A percentile compares a stretch with the other conserved stretches of the same genome.
Conservation (phyloP, 1,140 invertebrate genomes). For the Zaprionus vittiger region DNA sequence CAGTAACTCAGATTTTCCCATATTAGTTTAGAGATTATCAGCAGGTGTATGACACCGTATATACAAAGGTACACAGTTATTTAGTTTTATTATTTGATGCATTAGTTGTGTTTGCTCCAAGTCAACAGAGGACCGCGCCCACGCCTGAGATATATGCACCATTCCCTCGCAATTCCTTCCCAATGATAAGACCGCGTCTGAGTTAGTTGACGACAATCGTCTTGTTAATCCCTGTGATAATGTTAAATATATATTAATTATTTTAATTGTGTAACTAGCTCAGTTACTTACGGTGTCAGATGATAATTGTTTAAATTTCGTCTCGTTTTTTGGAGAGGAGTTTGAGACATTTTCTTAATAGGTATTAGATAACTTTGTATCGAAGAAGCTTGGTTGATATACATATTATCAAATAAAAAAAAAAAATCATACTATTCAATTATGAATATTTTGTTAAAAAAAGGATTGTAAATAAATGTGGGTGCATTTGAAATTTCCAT, state of each 20-base stretch:
- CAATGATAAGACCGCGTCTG: slow-evolving; percentile 14
- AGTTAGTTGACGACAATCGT: slow-evolving; percentile 1
- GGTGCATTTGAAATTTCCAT: not conserved
- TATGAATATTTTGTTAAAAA: no score
- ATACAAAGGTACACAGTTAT: not conserved
- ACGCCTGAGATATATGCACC: not conserved
- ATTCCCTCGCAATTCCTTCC: not conserved
- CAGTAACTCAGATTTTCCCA: slow-evolving; percentile 2
- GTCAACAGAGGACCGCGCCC: slow-evolving; percentile 14
- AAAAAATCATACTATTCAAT: no score
- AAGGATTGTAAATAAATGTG: not conserved
- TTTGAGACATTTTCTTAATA: not conserved
- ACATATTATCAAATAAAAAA: no score
- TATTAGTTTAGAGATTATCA: slow-evolving; percentile 20
- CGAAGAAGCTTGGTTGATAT: no score
- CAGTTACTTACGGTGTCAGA: not conserved
- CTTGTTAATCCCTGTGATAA: slow-evolving; percentile 11
- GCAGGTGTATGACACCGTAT: not conserved
- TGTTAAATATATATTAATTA: slow-evolving; percentile 1
- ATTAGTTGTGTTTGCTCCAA: slow-evolving; percentile 5
- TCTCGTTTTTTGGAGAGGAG: not conserved
- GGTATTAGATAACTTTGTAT: no score
- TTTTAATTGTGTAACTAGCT: not conserved
- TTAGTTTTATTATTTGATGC: slow-evolving; percentile 8
- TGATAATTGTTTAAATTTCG: not conserved